Evolutionary conservation across 1,140 invertebrate genomes (phyloP), one percentile per base, ranked within the genome.

Genomic region (Nomia melanderi): DNA sequence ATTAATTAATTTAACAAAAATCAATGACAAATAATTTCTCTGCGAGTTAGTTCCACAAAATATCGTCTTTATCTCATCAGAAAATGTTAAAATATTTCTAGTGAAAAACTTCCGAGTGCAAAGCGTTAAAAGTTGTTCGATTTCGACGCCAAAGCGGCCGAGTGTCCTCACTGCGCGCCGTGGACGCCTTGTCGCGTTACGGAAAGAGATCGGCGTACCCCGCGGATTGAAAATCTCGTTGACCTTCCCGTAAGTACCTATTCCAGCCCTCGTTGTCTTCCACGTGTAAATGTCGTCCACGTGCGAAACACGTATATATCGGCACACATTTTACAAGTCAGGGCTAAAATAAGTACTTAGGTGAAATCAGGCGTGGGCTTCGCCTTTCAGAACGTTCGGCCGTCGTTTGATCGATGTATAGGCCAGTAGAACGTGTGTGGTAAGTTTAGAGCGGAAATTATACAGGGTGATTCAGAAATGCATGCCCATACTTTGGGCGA

Each of bases 201-300:
- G 41, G 54, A 44, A 39, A 72, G 41, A 50, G 41, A 36, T n/a
- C 39, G n/a, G 47, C n/a, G 7, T 36, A 39, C 11, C 29, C 56
- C 27, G 25, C 29, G 39, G 11, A 67, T 62, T 60, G 74, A 77
- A 62, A 77, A 54, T 77, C 66, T 54, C 66, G 57, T 62, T 77
- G 67, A 71, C 75, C 75, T 77, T 70, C 67, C 57, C 23, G n/a
- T 41, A 41, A 60, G 75, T 62, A 63, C 12, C 44, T 44, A 36
- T 70, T 71, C 33, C 47, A 60, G 67, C 44, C 67, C 75, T 71
- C 62, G 60, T 74, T 56, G 29, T 44, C 33, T 27, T 66, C 66
- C 74, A 70, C 56, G 74, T 60, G 66, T 77, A 70, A 71, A 71
- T 77, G 75, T 77, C 75, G 67, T 77, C 57, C 75, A 77, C 75